Conservation (phyloP, 2,113 vertebrate species). For the Pungitius pungitius region DNA sequence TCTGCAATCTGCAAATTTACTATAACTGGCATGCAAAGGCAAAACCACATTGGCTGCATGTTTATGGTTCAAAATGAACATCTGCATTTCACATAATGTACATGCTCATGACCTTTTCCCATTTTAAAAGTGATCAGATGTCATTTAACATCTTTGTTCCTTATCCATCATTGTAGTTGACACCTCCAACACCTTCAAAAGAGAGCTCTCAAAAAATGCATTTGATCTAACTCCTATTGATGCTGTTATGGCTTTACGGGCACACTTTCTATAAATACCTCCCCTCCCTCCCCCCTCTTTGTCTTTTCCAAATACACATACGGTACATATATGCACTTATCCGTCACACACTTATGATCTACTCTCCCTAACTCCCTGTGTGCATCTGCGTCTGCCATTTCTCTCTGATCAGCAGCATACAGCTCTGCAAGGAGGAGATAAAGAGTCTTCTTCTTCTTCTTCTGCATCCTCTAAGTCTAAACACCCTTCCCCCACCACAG, state of each 20-base stretch:
- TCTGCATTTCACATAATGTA: background rate
- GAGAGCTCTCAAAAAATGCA: conserved; percentile 23
- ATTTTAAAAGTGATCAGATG: conserved; percentile 28
- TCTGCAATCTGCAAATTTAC: conserved; percentile 16
- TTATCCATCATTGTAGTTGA: conserved; percentile 13
- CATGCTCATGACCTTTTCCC: conserved; percentile 24
- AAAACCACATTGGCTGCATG: background rate
- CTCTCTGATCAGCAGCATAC: conserved; percentile 46
- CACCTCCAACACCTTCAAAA: conserved; percentile 20
- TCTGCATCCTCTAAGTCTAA: conserved; percentile 3
- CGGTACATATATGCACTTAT: conserved; percentile 26
- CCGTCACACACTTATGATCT: conserved; percentile 29
- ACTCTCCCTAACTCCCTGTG: conserved; percentile 17
- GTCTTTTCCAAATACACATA: conserved; percentile 6
- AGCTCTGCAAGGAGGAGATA: conserved; percentile 61
- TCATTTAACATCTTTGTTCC: conserved; percentile 31
- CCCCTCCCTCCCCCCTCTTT: background rate
- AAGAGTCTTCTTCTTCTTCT: conserved; percentile 36
- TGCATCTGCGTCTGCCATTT: conserved; percentile 37
- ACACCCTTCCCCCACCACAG: conserved; percentile 13
- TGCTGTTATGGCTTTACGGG: conserved; percentile 32
- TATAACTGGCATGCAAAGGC: conserved; percentile 11
- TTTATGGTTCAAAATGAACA: background rate
- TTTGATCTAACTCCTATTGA: conserved; percentile 59
- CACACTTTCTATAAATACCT: conserved; percentile 46